phyloP scores from a whole-genome alignment of 2,113 vertebrate genomes.

The Felis chaus region DNA sequence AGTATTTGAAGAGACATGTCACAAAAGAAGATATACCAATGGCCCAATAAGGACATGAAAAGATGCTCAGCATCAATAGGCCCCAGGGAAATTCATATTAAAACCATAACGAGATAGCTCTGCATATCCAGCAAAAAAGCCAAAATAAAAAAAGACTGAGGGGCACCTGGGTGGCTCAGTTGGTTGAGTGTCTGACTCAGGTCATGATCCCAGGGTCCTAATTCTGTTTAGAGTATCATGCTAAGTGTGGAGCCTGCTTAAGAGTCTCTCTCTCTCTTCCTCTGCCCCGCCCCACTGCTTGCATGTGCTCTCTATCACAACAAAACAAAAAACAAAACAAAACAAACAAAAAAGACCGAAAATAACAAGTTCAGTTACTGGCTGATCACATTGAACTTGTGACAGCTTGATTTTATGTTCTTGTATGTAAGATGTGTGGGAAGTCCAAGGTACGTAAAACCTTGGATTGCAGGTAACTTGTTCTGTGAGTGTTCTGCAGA shows the following conservation, averaged over 20 bases:
- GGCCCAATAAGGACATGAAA: background rate
- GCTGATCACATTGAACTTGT: background rate
- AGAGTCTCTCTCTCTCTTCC: too few species aligned
- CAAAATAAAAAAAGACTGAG: background rate
- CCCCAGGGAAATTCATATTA: background rate
- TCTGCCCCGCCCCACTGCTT: too few species aligned
- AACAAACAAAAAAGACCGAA: background rate
- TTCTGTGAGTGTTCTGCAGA: too few species aligned
- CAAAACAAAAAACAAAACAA: too few species aligned
- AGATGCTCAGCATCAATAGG: background rate
- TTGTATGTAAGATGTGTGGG: background rate
- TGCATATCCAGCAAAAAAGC: background rate
- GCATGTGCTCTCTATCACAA: too few species aligned
- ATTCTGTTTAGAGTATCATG: too few species aligned
- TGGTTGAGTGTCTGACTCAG: too few species aligned
- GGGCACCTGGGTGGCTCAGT: too few species aligned
- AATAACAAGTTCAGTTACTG: background rate
- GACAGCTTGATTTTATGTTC: background rate
- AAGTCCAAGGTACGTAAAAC: background rate
- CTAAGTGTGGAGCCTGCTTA: too few species aligned
- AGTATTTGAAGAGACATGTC: background rate
- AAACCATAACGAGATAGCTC: background rate
- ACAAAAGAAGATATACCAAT: background rate
- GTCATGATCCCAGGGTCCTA: too few species aligned
- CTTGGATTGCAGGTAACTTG: too few species aligned